Evolutionary conservation across 2,113 vertebrate species (phyloP).

Genomic region (Xiphophorus hellerii): DNA sequence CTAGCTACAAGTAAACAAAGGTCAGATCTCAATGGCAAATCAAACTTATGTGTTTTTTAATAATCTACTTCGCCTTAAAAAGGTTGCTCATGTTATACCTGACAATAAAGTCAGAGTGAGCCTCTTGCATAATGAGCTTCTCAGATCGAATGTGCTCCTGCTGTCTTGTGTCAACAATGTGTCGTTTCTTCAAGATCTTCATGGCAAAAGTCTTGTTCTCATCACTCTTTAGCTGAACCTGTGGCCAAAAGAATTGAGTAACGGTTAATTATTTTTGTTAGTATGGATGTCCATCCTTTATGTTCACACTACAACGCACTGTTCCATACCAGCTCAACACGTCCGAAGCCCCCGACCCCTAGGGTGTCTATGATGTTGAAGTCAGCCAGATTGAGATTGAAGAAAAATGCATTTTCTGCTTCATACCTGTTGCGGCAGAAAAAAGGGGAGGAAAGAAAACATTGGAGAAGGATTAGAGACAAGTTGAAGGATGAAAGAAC

Average conservation of each 20-base stretch:
- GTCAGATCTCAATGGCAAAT: background rate
- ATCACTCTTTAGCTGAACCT: slow-evolving; percentile 98
- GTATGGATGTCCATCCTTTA: background rate
- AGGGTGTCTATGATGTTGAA: slow-evolving; percentile 90
- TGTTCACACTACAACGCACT: background rate
- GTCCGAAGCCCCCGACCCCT: slow-evolving; percentile 91
- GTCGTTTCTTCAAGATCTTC: slow-evolving; percentile 98
- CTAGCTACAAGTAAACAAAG: slow-evolving; percentile 2
- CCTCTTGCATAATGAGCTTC: slow-evolving; percentile 99
- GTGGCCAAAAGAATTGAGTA: slow-evolving; percentile 11
- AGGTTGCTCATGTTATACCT: slow-evolving; percentile 79
- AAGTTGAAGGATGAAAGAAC: slow-evolving; percentile 59
- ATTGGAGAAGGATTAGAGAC: slow-evolving; percentile 59
- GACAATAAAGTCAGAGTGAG: slow-evolving; percentile 98
- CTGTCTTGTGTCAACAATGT: slow-evolving; percentile 96
- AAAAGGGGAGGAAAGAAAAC: slow-evolving; percentile 28
- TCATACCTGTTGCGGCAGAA: slow-evolving; percentile 87
- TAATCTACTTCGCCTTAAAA: background rate
- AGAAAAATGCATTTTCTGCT: slow-evolving; percentile 84
- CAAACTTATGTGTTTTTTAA: background rate
- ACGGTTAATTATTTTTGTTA: too few relatives aligned
- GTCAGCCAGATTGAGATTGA: slow-evolving; percentile 81
- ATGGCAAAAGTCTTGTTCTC: slow-evolving; percentile 97
- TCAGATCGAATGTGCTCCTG: slow-evolving; percentile 99
- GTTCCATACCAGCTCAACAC: slow-evolving; percentile 81